Evolutionary conservation across 2,888 invertebrate genomes (phyloP).

Genomic region (Drosophila merina): DNA sequence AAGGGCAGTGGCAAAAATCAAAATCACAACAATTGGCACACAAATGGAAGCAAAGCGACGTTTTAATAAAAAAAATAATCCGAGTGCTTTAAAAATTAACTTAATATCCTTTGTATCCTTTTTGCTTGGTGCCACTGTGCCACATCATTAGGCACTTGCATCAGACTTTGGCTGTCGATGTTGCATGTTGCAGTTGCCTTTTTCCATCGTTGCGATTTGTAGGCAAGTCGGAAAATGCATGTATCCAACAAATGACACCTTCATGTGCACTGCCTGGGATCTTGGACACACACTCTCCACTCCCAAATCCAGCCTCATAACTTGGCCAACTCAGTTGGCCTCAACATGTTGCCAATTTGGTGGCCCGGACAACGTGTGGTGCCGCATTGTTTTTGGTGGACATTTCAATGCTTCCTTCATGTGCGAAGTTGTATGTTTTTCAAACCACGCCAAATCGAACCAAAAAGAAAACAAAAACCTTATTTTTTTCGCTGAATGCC

Average conservation of each 20-base stretch:
- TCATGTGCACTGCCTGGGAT: constrained; percentile 63
- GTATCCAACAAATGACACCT: constrained; percentile 81
- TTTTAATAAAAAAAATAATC: not conserved
- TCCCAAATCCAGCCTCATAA: constrained; percentile 50
- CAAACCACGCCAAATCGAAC: constrained; percentile 18
- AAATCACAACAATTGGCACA: constrained; percentile 65
- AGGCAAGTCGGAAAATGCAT: constrained; percentile 78
- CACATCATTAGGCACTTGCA: constrained; percentile 52
- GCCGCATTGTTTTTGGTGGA: constrained; percentile 67
- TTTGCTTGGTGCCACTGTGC: constrained; percentile 51
- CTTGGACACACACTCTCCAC: constrained; percentile 10
- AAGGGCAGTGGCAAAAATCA: constrained; percentile 51
- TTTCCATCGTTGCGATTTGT: constrained; percentile 75
- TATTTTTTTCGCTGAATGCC: constrained; percentile 58
- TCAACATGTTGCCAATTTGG: constrained; percentile 69
- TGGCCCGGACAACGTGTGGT: constrained; percentile 40
- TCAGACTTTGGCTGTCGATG: constrained; percentile 21
- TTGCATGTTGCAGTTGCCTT: constrained; percentile 34
- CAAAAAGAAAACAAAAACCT: constrained; percentile 39
- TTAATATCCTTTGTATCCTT: not conserved
- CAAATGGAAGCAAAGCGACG: constrained; percentile 26
- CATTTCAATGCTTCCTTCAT: constrained; percentile 74
- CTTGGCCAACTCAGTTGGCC: constrained; percentile 53
- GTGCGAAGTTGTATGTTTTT: constrained; percentile 72
- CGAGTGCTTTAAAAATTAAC: too few relatives aligned